These are phyloP conservation scores for Trachymyrmex cornetzi DNA, from an alignment of 1,140 invertebrate genomes.

Conservation along the genomic window DNA sequence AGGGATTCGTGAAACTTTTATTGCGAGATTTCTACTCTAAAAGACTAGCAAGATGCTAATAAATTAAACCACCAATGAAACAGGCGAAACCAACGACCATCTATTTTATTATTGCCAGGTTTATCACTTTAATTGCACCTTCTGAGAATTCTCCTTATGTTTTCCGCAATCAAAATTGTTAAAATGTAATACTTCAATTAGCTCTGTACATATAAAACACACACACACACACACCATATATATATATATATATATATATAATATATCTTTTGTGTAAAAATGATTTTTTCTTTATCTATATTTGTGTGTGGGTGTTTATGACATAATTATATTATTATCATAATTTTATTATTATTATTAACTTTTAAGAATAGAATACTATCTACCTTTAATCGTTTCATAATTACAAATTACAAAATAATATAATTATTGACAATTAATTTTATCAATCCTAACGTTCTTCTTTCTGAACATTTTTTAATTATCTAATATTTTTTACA, in stretches of 20 bases:
- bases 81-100: neutral
- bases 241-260: too few species aligned
- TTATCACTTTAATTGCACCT: neutral
- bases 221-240: too few species aligned
- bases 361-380: neutral
- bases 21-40: neutral
- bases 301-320: neutral
- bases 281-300: too few species aligned
- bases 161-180: neutral
- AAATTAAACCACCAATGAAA: constrained; percentile 7
- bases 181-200: neutral
- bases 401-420: neutral
- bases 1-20: constrained; percentile 46
- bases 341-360: neutral
- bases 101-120: neutral
- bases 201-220: neutral
- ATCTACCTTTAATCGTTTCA: neutral
- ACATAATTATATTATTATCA: neutral
- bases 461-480: neutral
- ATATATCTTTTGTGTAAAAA: too few species aligned
- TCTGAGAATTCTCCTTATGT: neutral
- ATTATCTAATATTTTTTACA: neutral
- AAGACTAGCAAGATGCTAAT: neutral
- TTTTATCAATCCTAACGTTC: neutral
- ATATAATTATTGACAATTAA: neutral